Conservation (phyloP, 2,797 vertebrate species). For the Sebastes umbrosus region DNA sequence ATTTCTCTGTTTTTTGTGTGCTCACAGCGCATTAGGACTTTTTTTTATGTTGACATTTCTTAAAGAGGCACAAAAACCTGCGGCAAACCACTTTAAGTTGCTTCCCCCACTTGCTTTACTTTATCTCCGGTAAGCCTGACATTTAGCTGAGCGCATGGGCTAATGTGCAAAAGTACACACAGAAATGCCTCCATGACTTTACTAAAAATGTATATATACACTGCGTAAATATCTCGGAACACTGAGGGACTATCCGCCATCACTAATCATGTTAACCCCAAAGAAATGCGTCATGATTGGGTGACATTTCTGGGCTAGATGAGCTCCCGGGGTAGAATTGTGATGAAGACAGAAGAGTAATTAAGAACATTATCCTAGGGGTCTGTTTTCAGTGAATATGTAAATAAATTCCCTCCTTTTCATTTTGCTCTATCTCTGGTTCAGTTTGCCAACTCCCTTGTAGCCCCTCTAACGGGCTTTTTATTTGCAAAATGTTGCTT, state of each 20-base stretch:
- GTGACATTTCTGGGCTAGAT: conserved; percentile 84
- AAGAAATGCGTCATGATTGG: conserved; percentile 74
- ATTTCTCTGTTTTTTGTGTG: conserved; percentile 39
- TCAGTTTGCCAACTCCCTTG: conserved; percentile 24
- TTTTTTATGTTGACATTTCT: conserved; percentile 69
- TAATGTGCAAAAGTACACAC: conserved; percentile 30
- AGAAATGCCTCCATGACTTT: conserved; percentile 49
- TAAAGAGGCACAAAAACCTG: conserved; percentile 64
- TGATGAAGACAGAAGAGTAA: conserved; percentile 77
- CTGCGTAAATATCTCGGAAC: conserved; percentile 61
- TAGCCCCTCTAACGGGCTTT: not conserved
- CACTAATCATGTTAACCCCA: conserved; percentile 78
- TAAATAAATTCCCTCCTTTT: conserved; percentile 67
- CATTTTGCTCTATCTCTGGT: conserved; percentile 29
- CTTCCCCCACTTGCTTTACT: conserved; percentile 30
- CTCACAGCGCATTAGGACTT: conserved; percentile 62
- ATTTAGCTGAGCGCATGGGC: conserved; percentile 59
- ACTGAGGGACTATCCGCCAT: conserved; percentile 72
- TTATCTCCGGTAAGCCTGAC: conserved; percentile 69
- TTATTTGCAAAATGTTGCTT: conserved; percentile 5
- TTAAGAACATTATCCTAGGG: conserved; percentile 79
- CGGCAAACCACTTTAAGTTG: conserved; percentile 43
- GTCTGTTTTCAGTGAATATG: conserved; percentile 74
- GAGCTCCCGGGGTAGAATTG: conserved; percentile 75
- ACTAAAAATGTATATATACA: conserved; percentile 61